Evolutionary conservation across 1,140 invertebrate species (phyloP), one percentile per base, ranked within the genome.

Genomic region (Cryptotermes secundus): DNA sequence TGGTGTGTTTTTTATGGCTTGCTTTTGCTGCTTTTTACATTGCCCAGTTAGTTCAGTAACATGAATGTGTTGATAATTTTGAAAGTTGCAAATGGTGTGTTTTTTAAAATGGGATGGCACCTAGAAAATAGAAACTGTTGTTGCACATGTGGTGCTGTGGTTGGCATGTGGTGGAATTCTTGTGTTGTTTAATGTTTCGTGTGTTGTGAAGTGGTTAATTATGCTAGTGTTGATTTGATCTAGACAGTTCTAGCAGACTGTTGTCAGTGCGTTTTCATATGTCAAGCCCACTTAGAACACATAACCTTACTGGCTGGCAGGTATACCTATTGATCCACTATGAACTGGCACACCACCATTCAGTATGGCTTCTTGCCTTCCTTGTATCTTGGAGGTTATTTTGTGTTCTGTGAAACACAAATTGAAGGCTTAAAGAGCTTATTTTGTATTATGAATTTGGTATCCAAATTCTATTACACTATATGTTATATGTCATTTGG

Each of bases 251-350:
- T 7, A 72, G 31, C 59, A 26, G 26, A n/a, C 26, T 72, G n/a
- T 16, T 72, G 1, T n/a, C 4, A 72, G n/a, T 72, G 26, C 59
- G 31, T 9, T 72, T 72, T 19, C 4, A 59, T 59, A 59, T 59
- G 24, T 59, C 53, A 59, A 59, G 53, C 24, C 24, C 19, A 59
- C 19, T 59, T 59, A n/a, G 53, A 31, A 31, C 12, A 38, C 59
- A 72, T 72, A 72, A 72, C 59, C 59, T 72, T 72, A 72, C 59
- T 72, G 59, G 26, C 59, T 72, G 59, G 59, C n/a, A 72, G 59
- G 59, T n/a, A 31, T 72, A 72, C 59, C 31, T 72, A 72, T 72
- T 72, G 59, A 72, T 72, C 59, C 59, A 72, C 9, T 72, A 26
- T 72, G 31, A n/a, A 72, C 59, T 72, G n/a, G 59, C 59, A 72